Conservation (phyloP, 2,888 invertebrate species). For the Lampropteryx suffumata region DNA sequence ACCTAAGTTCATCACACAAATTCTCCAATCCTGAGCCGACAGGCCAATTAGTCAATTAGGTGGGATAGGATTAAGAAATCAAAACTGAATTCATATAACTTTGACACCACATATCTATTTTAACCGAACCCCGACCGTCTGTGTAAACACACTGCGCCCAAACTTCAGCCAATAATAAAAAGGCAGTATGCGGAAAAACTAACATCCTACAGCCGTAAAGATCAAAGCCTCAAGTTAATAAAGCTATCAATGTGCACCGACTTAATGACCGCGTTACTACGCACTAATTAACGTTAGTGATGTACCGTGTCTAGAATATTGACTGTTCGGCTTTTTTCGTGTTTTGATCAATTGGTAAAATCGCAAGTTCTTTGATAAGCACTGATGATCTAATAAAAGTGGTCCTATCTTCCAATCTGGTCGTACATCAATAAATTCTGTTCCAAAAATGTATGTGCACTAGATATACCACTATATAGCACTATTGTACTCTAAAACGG, state of each 20-base stretch:
- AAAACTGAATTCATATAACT: constrained; percentile 68
- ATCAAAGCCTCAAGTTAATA: constrained; percentile 73
- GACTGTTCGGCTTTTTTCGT: constrained; percentile 1
- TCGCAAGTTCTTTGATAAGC: too few species aligned
- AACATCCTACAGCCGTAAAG: constrained; percentile 78
- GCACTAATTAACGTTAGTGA: constrained; percentile 60
- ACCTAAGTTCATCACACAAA: too few species aligned
- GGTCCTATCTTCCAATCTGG: too few species aligned
- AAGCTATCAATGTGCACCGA: constrained; percentile 71
- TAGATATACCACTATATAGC: too few species aligned
- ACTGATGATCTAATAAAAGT: too few species aligned
- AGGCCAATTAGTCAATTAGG: too few species aligned
- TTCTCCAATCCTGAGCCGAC: too few species aligned
- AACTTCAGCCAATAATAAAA: constrained; percentile 82
- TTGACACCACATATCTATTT: constrained; percentile 81
- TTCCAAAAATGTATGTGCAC: too few species aligned
- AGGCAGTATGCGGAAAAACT: constrained; percentile 82
- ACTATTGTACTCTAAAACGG: too few species aligned
- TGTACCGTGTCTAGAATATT: constrained; percentile 35
- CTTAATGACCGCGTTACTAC: constrained; percentile 61
- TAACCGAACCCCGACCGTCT: constrained; percentile 64
- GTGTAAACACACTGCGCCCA: constrained; percentile 79
- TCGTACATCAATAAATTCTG: too few species aligned
- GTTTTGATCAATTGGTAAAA: background rate
- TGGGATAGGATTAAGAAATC: constrained; percentile 50